Base-by-base conservation (phyloP, 2,113 vertebrate genomes). In the Pygoscelis antarcticus region DNA sequence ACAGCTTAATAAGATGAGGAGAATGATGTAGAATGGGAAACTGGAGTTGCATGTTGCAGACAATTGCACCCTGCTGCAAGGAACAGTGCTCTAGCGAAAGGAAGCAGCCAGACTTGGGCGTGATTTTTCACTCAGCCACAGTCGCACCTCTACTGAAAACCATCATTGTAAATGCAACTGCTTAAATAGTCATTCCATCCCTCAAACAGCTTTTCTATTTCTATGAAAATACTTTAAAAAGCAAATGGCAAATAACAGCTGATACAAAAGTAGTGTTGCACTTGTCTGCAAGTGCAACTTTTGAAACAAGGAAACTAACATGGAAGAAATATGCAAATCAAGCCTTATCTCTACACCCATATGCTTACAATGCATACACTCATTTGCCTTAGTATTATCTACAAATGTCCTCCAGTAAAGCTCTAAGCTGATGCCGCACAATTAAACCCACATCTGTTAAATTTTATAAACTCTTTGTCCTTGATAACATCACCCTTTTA, bases 331-430 rank as follows among this genome's bases (percentile, higher is more conserved):
- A 94, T 83, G 95, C 95, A 96, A 96, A 96, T 93, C 0, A 0
- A 66, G 78, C 62, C 92, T 96, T 97, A 96, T 95, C 96, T 96
- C 82, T 85, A 29, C 62, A 61, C 92, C 85, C 78, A 85, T 68
- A 91, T 11, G 62, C 78, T 80, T 64, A 86, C 85, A 66, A 29
- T 38, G 68, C 90, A 77, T 11, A 69, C 17, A 17, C 62, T 94
- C 93, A 22, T 88, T 51, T 93, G 90, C 93, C 76, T 90, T 17
- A 47, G 36, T 32, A 55, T 61, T 93, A 83, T 78, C 92, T 60
- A 49, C 83, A 60, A 94, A 86, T 32, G 51, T 44, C 96, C 88
- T 93, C 82, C 88, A 90, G 86, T 36, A 84, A 87, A 86, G 72
- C 85, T 71, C 80, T 60, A 70, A 90, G 87, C 82, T 83, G 87